Evolutionary conservation across 2,888 invertebrate species (phyloP).

Genomic region (Hipparchia sbordonii): DNA sequence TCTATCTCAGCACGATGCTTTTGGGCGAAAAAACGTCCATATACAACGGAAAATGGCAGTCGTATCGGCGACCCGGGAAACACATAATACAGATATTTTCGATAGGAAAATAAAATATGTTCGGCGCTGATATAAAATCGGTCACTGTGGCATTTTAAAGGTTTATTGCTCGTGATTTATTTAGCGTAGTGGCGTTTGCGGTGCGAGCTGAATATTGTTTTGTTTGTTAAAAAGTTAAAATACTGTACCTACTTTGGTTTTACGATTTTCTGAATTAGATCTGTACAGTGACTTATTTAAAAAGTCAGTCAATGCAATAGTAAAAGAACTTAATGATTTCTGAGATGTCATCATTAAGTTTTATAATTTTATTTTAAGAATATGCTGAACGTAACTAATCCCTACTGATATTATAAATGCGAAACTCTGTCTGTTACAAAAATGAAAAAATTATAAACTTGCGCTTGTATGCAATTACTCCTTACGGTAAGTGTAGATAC

Average conservation of each 20-base stretch:
- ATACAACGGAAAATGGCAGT: conserved; percentile 23
- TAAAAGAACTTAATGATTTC: too few relatives aligned
- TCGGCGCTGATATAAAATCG: conserved; percentile 21
- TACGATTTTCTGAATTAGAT: too few relatives aligned
- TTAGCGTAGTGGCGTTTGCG: conserved; percentile 13
- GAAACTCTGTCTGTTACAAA: too few relatives aligned
- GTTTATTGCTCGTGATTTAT: conserved; percentile 24
- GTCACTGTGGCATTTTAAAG: conserved; percentile 18
- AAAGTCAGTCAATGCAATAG: too few relatives aligned
- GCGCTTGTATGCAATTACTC: too few relatives aligned
- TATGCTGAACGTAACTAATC: too few relatives aligned
- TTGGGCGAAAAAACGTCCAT: conserved; percentile 25
- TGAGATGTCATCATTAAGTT: too few relatives aligned
- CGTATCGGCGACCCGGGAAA: conserved; percentile 27
- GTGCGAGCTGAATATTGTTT: conserved; percentile 17
- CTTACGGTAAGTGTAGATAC: too few relatives aligned
- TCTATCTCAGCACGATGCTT: conserved; percentile 14
- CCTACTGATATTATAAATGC: too few relatives aligned
- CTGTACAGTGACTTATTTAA: too few relatives aligned
- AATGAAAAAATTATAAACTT: too few relatives aligned
- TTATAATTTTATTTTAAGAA: too few relatives aligned
- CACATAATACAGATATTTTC: conserved; percentile 29
- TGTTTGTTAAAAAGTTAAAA: conserved; percentile 22
- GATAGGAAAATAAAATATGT: conserved; percentile 29
- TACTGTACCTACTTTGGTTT: not conserved